Base-by-base conservation (phyloP, 2,797 vertebrate species). In the Botia kubotai region DNA sequence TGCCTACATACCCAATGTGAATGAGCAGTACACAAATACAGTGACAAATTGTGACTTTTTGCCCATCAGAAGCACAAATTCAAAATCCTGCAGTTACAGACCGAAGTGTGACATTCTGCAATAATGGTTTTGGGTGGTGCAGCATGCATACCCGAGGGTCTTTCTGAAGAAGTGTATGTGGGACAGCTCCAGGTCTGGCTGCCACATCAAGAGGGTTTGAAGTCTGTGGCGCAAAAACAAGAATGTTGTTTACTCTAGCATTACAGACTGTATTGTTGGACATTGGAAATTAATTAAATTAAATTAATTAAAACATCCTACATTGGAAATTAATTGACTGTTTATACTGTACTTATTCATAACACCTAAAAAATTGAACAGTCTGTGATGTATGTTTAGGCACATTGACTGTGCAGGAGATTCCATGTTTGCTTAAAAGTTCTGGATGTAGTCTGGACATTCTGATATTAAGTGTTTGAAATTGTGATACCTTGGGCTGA, bases 191-290 rank as follows among this genome's bases (percentile, higher is more conserved):
- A 19, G 97, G 96, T 88, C 97, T 95, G 68, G 94, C 92, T 85
- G 96, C 96, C 77, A 98, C 96, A 87, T 98, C 97, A 69, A 99
- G 95, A 17, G 97, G 96, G 89, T 97, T 99, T 83, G 97, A 98
- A 80, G 97, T 98, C 97, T 99, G 80, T 0, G 87, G 29, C 83
- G 71, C 72, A 86, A 81, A 85, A 85, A 63, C 66, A 26, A 26
- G 23, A 26, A 26, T 26, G 23, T 26, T 46, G 43, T 11, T 11
- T 46, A 46, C 1, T 46, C 43, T 46, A 46, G 10, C 43, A 46
- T 46, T 46, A 46, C 1, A 46, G 43, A 46, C 43, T 46, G 7
- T 46, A 46, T 46, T 26, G 23, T 26, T 26, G 23, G 23, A 26
- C 23, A 26, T 26, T 26, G 23, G 23, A 26, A 26, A 26, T 26